Conservation (phyloP, 2,113 vertebrate species). For the Petroica traversi region DNA sequence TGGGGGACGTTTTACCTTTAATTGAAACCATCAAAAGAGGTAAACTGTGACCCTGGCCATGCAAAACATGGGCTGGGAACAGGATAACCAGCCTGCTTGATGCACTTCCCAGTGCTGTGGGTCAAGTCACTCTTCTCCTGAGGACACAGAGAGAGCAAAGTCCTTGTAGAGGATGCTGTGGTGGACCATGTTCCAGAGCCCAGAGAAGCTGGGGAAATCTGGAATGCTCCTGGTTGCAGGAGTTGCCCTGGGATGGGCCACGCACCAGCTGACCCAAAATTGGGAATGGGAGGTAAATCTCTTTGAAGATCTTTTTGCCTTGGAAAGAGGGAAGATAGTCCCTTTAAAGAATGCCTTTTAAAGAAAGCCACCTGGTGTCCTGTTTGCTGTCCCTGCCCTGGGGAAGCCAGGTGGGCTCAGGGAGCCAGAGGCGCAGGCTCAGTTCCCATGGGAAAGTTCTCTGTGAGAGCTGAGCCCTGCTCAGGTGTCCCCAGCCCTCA, state of each 20-base stretch:
- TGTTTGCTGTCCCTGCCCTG: not conserved
- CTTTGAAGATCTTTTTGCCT: not conserved
- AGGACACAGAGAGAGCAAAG: not conserved
- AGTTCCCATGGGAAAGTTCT: not conserved
- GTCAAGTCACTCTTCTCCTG: not conserved
- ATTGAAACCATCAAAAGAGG: not conserved
- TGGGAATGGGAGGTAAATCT: not conserved
- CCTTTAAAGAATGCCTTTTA: not conserved
- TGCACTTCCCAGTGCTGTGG: not conserved
- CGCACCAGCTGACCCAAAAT: not conserved
- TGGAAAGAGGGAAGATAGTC: not conserved
- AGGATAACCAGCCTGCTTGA: not conserved
- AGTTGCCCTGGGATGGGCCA: not conserved
- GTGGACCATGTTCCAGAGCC: not conserved
- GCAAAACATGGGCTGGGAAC: not conserved
- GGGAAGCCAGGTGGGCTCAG: not conserved
- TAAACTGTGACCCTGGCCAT: not conserved
- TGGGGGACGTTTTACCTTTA: not conserved
- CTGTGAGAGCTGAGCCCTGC: not conserved
- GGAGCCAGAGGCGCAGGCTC: rapidly evolving
- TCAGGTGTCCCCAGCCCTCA: not conserved
- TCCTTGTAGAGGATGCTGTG: not conserved
- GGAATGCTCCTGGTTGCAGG: not conserved
- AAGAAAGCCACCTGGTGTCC: not conserved
- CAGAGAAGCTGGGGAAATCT: not conserved